Conservation (phyloP, 2,888 invertebrate genomes). For the Ophraella communa region DNA sequence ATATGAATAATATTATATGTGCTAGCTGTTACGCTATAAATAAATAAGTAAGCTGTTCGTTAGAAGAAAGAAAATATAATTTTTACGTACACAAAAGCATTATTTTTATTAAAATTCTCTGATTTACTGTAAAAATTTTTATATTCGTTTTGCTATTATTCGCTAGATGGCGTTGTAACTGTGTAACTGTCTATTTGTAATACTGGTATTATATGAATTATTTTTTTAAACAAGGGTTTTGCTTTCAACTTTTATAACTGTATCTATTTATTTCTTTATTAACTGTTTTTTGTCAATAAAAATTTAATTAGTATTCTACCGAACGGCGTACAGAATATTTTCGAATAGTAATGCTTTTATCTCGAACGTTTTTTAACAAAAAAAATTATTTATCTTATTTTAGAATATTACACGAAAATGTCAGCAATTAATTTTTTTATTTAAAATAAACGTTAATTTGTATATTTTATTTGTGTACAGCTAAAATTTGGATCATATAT, state of each 20-base stretch:
- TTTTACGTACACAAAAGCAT: not conserved
- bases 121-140: no score
- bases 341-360: constrained; percentile 20
- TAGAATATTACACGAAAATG: constrained; percentile 4
- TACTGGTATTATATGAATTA: constrained; percentile 17
- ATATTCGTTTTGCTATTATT: no score
- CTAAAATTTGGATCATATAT: no score
- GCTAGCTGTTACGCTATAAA: constrained; percentile 17
- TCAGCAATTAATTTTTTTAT: not conserved
- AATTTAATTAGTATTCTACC: not conserved
- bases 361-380: not conserved
- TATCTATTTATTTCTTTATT: no score
- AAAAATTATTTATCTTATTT: constrained; percentile 3
- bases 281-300: not conserved
- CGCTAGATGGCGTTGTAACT: no score
- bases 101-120: no score
- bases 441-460: not conserved
- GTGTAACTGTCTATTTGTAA: no score
- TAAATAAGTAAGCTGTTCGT: constrained; percentile 19
- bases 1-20: constrained; percentile 19
- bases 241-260: no score
- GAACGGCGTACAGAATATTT: constrained; percentile 6
- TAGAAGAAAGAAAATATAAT: constrained; percentile 10
- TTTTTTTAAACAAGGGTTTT: constrained; percentile 2
- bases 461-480: not conserved